Evolutionary conservation across 2,888 invertebrate genomes (phyloP).

Genomic region (Octonoba sinensis): DNA sequence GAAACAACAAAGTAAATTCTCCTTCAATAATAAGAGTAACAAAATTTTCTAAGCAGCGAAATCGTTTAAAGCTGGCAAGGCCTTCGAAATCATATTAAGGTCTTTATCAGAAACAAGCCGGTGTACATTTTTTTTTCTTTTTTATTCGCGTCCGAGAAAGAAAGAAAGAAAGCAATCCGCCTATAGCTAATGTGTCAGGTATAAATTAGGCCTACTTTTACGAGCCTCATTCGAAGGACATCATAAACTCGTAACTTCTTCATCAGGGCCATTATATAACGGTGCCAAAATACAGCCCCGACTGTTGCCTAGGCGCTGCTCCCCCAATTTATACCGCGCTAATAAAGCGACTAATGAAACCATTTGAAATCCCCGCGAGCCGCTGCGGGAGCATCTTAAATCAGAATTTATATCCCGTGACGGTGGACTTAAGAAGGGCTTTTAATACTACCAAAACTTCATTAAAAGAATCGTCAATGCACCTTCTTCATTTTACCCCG

Average conservation of each 20-base stretch:
- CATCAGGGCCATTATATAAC: constrained; percentile 62
- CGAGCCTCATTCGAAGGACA: constrained; percentile 55
- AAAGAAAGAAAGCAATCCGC: not conserved
- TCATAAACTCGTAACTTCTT: constrained; percentile 62
- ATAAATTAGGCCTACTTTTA: constrained; percentile 63
- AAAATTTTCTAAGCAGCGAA: too few relatives aligned
- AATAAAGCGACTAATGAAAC: constrained; percentile 63
- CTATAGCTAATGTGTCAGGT: constrained; percentile 60
- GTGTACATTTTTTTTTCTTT: too few relatives aligned
- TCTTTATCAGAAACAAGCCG: too few relatives aligned
- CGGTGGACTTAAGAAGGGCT: constrained; percentile 62
- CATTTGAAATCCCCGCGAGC: constrained; percentile 62
- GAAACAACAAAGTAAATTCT: too few relatives aligned
- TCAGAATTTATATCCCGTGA: constrained; percentile 64
- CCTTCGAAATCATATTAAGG: too few relatives aligned
- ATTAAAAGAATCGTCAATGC: constrained; percentile 62
- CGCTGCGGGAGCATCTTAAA: constrained; percentile 52
- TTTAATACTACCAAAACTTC: constrained; percentile 61
- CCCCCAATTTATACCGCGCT: constrained; percentile 62
- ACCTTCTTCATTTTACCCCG: constrained; percentile 47
- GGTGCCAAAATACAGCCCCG: constrained; percentile 58
- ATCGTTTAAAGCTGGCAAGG: too few relatives aligned
- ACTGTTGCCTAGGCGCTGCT: constrained; percentile 54
- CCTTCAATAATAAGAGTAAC: too few relatives aligned
- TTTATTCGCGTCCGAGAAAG: not conserved